Base-by-base conservation (phyloP, 2,113 vertebrate species). In the Pseudorasbora parva region DNA sequence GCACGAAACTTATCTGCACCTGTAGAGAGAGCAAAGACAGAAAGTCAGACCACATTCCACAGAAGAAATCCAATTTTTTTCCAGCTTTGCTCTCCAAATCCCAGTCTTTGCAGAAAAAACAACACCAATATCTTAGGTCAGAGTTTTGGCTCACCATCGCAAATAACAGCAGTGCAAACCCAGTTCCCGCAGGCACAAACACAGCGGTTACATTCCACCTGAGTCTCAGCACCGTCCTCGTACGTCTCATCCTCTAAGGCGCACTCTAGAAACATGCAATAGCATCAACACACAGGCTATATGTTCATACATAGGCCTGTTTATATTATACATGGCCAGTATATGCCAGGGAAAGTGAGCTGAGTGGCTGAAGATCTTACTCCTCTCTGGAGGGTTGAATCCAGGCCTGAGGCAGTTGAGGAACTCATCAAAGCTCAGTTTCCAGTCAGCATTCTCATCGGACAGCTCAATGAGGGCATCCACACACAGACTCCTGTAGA, bases 141-240 rank as follows among this genome's bases (percentile, higher is more conserved):
- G 17, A 21, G 51, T 51, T 21, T 62, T 62, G 23, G 89, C 95
- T 37, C 88, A 99, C 97, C 96, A 0, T 96, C 93, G 69, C 97
- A 99, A 0, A 92, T 95, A 93, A 99, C 95, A 57, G 97, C 95
- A 0, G 97, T 99, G 94, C 97, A 99, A 81, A 98, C 97, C 97
- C 97, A 99, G 93, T 96, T 98, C 14, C 97, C 97, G 3, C 97
- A 99, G 87, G 97, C 97, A 66, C 97, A 99, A 85, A 99, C 96
- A 1, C 97, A 99, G 85, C 96, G 96, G 89, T 99, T 99, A 80
- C 97, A 99, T 81, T 96, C 96, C 93, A 97, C 94, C 85, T 94
- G 94, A 1, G 97, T 97, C 92, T 97, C 96, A 0, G 97, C 96
- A 82, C 97, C 97, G 0, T 98, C 97, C 54, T 96, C 95, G 0